phyloP scores from a whole-genome alignment of 1,140 invertebrate genomes.

The Palaemon carinicauda region DNA sequence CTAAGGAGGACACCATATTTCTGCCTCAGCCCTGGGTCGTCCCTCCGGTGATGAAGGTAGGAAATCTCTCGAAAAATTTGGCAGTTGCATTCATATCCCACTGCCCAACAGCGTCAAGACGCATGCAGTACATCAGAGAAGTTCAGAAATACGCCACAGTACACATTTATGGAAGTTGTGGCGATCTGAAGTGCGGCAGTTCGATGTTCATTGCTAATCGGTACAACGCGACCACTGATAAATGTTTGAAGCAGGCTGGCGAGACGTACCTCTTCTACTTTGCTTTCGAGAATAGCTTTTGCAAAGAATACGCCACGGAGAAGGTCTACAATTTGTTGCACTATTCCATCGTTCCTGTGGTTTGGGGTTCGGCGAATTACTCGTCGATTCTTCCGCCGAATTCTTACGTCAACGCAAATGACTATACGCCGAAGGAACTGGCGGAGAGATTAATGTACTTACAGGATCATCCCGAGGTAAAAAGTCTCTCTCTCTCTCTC shows the following conservation, averaged over 20 bases:
- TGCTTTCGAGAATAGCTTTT: conserved; percentile 67
- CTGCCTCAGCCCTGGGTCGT: too few species aligned
- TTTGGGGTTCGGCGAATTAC: conserved; percentile 73
- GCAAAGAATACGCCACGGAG: conserved; percentile 64
- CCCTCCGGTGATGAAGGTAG: background rate
- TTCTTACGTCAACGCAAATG: conserved; percentile 72
- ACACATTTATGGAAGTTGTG: conserved; percentile 68
- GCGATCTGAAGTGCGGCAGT: conserved; percentile 1
- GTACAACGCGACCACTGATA: background rate
- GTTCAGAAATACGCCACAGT: conserved; percentile 67
- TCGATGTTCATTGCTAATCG: background rate
- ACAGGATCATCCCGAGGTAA: conserved; percentile 5
- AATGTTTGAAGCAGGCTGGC: conserved; percentile 24
- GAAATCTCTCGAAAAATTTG: conserved; percentile 25
- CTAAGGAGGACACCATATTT: too few species aligned
- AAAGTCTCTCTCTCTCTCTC: too few species aligned
- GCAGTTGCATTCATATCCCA: conserved; percentile 68
- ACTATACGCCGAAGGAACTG: conserved; percentile 7
- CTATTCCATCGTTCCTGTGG: conserved; percentile 72
- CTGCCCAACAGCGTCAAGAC: conserved; percentile 64
- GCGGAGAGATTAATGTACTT: background rate
- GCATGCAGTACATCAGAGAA: conserved; percentile 65
- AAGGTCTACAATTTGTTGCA: conserved; percentile 62
- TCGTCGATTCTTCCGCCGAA: conserved; percentile 70
- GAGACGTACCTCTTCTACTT: conserved; percentile 67